phyloP scores from a whole-genome alignment of 1,140 invertebrate species.

The Drosophila ercepeae region DNA sequence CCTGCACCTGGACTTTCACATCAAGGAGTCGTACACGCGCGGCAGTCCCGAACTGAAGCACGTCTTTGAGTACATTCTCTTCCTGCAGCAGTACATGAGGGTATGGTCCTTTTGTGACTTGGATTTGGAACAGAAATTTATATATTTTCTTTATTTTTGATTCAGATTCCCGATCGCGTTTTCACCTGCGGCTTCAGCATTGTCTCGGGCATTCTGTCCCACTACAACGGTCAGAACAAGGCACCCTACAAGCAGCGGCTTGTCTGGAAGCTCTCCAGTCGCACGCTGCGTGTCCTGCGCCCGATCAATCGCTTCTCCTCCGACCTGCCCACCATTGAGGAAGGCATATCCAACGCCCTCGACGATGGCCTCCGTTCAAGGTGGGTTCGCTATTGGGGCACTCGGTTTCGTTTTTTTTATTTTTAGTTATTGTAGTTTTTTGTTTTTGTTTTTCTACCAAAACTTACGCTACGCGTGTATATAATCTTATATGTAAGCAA shows the following conservation, averaged over 20 bases:
- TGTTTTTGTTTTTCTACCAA: constrained; percentile 20
- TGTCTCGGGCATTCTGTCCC: constrained; percentile 86
- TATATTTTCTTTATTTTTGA: constrained; percentile 28
- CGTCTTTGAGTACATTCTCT: constrained; percentile 83
- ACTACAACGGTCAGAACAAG: constrained; percentile 89
- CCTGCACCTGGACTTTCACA: constrained; percentile 86
- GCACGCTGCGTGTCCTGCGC: constrained; percentile 88
- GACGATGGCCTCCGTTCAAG: constrained; percentile 81
- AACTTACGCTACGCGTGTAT: constrained; percentile 4
- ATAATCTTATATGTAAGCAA: constrained; percentile 50
- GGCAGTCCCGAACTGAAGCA: constrained; percentile 80
- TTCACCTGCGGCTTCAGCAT: constrained; percentile 86
- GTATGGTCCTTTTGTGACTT: constrained; percentile 26
- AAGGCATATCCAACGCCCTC: constrained; percentile 84
- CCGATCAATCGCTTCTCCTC: constrained; percentile 90
- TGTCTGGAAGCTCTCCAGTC: constrained; percentile 88
- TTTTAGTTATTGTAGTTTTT: constrained; percentile 75
- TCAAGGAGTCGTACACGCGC: constrained; percentile 81
- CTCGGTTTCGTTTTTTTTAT: constrained; percentile 1
- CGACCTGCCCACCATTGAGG: constrained; percentile 89
- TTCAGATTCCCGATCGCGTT: constrained; percentile 88
- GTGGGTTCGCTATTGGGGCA: constrained; percentile 42
- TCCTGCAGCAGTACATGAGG: constrained; percentile 81
- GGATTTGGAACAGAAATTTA: background rate
- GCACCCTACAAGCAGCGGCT: constrained; percentile 89